Evolutionary conservation across 2,888 invertebrate species (phyloP).

Genomic region (Plagodis pulveraria): DNA sequence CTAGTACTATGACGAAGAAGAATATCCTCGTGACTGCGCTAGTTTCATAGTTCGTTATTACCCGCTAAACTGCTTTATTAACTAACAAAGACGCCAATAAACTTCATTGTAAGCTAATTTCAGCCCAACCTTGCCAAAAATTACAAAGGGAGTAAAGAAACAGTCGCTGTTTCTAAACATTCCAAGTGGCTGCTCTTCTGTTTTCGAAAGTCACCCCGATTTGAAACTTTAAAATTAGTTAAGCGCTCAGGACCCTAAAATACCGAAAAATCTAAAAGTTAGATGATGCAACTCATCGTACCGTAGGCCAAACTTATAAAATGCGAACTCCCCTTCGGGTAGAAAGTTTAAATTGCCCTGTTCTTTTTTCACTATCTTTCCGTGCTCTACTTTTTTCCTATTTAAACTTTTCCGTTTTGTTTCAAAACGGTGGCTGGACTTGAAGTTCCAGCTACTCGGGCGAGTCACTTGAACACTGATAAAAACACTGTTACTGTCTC

Average conservation of each 20-base stretch:
- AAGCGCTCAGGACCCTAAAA: conserved; percentile 35
- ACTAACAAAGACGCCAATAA: too few species aligned
- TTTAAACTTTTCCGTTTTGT: conserved; percentile 81
- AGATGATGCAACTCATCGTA: conserved; percentile 68
- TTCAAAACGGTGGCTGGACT: conserved; percentile 63
- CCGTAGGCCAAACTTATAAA: conserved; percentile 70
- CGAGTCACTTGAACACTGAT: conserved; percentile 37
- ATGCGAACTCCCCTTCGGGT: conserved; percentile 61
- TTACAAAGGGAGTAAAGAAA: too few species aligned
- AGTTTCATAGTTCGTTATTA: neutral
- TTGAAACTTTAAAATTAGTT: conserved; percentile 29
- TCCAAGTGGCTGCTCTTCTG: too few species aligned
- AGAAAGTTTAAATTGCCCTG: conserved; percentile 78
- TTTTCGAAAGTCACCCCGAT: conserved; percentile 2
- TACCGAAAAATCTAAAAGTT: conserved; percentile 55
- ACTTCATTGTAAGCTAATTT: too few species aligned
- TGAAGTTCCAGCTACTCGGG: conserved; percentile 35
- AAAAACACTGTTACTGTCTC: conserved; percentile 34
- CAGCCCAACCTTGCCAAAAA: too few species aligned
- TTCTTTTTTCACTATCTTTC: conserved; percentile 81
- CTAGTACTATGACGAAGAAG: conserved; percentile 1
- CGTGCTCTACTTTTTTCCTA: conserved; percentile 77
- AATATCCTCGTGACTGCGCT: neutral
- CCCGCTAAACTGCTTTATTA: too few species aligned
- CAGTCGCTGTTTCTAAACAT: too few species aligned